phyloP scores from a whole-genome alignment of 2,797 vertebrate genomes.

The Emydoidea blandingii region DNA sequence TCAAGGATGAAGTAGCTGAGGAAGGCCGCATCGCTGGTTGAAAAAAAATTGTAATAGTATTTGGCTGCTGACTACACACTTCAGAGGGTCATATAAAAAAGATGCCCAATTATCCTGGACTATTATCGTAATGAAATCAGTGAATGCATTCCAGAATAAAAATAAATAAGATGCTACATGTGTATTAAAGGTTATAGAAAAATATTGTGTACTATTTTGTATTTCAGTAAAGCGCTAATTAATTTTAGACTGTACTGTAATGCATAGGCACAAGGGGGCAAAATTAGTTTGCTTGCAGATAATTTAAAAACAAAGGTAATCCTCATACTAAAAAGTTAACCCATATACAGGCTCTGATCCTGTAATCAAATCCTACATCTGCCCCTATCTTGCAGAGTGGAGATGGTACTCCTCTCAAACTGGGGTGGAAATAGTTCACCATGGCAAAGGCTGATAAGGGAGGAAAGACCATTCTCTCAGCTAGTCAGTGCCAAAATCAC shows the following conservation, averaged over 20 bases:
- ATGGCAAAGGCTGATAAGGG: neutral
- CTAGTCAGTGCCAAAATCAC: neutral
- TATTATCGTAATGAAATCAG: conserved; percentile 58
- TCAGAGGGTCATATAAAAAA: conserved; percentile 55
- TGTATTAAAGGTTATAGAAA: conserved; percentile 31
- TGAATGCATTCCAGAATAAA: conserved; percentile 51
- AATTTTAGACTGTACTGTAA: conserved; percentile 1
- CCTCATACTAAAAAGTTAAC: conserved; percentile 6
- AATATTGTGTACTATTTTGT: conserved; percentile 26
- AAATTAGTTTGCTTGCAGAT: neutral
- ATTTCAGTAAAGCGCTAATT: conserved; percentile 4
- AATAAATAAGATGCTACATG: conserved; percentile 29
- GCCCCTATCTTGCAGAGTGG: neutral
- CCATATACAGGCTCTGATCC: neutral
- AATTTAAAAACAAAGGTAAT: conserved; percentile 17
- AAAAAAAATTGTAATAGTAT: conserved; percentile 59
- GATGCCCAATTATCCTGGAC: conserved; percentile 55
- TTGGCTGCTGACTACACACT: conserved; percentile 58
- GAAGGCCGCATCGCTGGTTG: conserved; percentile 61
- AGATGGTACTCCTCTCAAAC: neutral
- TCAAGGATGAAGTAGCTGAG: conserved; percentile 57
- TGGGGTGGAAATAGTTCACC: neutral
- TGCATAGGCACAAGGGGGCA: neutral
- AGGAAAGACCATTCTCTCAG: neutral
- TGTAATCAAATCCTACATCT: conserved; percentile 3